These are phyloP conservation scores for Crypturellus tataupa DNA, from an alignment of 2,797 vertebrate species.

Conservation along the genomic window DNA sequence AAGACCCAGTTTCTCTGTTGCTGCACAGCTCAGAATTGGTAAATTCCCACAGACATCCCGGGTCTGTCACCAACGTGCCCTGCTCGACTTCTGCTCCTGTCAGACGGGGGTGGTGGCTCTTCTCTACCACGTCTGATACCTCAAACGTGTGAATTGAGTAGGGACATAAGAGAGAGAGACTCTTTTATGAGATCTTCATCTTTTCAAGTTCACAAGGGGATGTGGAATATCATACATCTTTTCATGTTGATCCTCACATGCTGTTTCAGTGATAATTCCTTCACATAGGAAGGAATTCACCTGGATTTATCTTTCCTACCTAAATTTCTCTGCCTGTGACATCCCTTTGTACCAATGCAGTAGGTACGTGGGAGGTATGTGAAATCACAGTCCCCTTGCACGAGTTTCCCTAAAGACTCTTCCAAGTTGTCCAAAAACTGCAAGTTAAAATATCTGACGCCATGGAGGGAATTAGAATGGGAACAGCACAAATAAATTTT, in stretches of 20 bases:
- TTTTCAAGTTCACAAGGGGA: neutral
- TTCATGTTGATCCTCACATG: accelerated
- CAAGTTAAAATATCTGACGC: neutral
- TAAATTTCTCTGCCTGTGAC: too few relatives aligned
- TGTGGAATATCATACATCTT: accelerated
- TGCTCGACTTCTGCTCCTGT: accelerated
- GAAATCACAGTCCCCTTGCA: neutral
- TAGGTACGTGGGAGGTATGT: neutral
- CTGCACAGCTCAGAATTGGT: neutral
- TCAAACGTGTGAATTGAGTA: neutral
- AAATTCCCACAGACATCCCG: neutral
- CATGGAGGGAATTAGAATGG: neutral
- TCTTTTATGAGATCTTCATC: too few relatives aligned
- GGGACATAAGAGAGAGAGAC: neutral
- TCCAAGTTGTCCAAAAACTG: neutral
- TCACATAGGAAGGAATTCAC: neutral
- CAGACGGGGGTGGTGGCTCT: accelerated
- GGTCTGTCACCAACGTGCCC: neutral
- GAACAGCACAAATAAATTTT: neutral
- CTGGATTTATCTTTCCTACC: neutral
- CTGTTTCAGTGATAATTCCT: neutral
- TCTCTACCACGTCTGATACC: accelerated
- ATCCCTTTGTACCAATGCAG: neutral
- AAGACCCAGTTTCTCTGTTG: neutral
- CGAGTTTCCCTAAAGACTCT: neutral